These are phyloP conservation scores for Apodemia mormo DNA, from an alignment of 2,888 invertebrate genomes.

Conservation along the genomic window DNA sequence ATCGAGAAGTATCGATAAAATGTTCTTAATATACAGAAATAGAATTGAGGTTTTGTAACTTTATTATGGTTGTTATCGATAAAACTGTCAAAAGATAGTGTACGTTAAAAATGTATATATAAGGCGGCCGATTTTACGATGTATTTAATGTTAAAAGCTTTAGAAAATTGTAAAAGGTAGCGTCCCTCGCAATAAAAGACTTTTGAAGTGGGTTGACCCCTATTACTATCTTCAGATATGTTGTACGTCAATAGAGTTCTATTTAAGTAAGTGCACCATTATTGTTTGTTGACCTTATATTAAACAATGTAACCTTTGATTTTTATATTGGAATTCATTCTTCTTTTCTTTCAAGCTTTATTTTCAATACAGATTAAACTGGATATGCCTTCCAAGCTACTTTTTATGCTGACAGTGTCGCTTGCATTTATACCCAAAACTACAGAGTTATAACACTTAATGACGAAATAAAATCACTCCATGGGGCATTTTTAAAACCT, in stretches of 20 bases:
- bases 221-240: constrained; percentile 11
- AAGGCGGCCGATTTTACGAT: constrained; percentile 6
- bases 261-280: constrained; percentile 7
- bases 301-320: neutral
- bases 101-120: neutral
- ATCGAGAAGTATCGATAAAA: neutral
- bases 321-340: neutral
- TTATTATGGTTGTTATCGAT: neutral
- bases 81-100: neutral
- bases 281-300: neutral
- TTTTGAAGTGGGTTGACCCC: constrained; percentile 6
- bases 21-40: neutral
- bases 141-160: constrained; percentile 9
- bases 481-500: no score
- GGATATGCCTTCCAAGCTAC: no score
- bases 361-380: no score
- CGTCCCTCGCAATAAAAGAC: constrained; percentile 3
- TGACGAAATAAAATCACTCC: no score
- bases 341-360: no score
- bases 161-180: constrained; percentile 1
- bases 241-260: constrained; percentile 12
- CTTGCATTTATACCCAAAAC: no score
- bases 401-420: no score
- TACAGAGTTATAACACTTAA: no score
- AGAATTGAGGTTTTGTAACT: no score